phyloP scores from a whole-genome alignment of 2,888 invertebrate species.

The Apodemia hepburni region DNA sequence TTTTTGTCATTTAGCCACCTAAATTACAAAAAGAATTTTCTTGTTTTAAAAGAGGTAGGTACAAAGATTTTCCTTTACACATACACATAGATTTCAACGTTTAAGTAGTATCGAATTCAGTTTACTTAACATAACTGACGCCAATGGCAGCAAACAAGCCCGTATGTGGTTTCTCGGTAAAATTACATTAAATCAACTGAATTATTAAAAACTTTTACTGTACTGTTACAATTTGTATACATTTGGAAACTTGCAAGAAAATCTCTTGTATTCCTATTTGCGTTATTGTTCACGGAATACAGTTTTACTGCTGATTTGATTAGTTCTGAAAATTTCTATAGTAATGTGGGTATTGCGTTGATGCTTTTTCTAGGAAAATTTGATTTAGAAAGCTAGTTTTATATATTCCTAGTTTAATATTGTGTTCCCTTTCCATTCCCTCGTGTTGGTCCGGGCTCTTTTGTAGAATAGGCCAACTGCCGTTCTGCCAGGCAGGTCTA shows the following conservation, averaged over 20 bases:
- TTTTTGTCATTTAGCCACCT: too few species aligned
- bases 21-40: too few species aligned
- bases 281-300: constrained; percentile 4
- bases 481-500: too few species aligned
- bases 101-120: constrained; percentile 28
- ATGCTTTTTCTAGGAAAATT: neutral
- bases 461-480: too few species aligned
- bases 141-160: constrained; percentile 41
- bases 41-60: too few species aligned
- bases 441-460: too few species aligned
- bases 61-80: too few species aligned
- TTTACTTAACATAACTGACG: constrained; percentile 34
- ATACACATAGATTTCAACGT: too few species aligned
- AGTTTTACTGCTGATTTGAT: constrained; percentile 7
- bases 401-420: too few species aligned
- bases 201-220: constrained; percentile 55
- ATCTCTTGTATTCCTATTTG: constrained; percentile 5
- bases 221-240: constrained; percentile 20
- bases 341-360: neutral
- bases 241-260: constrained; percentile 15
- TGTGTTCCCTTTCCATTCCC: too few species aligned
- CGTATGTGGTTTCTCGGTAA: constrained; percentile 57
- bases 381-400: too few species aligned
- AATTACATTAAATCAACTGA: constrained; percentile 65
- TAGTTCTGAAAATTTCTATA: neutral